phyloP scores from a whole-genome alignment of 2,888 invertebrate species.

The Philonicus albiceps region DNA sequence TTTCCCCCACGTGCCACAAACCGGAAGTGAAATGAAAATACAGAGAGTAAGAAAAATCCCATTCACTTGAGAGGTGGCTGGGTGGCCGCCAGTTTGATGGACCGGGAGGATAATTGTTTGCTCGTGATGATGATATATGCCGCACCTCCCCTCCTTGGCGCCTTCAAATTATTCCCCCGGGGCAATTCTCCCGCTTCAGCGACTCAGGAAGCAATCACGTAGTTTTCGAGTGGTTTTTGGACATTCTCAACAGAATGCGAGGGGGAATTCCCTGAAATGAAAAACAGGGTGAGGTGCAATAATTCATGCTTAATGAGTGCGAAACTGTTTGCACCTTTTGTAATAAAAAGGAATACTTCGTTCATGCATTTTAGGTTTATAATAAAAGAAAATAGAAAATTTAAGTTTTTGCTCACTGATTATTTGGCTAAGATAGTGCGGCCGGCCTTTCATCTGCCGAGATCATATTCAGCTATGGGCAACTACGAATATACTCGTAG shows the following conservation, averaged over 20 bases:
- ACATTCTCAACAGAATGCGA: background rate
- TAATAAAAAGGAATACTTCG: background rate
- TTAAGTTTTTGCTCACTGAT: no score
- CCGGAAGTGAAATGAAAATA: constrained; percentile 18
- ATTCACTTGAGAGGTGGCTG: background rate
- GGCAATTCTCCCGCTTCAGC: background rate
- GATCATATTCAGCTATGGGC: no score
- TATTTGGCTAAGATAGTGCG: no score
- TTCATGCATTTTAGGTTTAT: no score
- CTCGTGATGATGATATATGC: background rate
- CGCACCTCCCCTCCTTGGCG: background rate
- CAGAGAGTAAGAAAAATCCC: constrained; percentile 6
- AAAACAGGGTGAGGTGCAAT: background rate
- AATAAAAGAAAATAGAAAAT: no score
- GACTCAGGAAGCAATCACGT: background rate
- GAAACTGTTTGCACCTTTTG: background rate
- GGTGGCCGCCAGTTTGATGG: background rate
- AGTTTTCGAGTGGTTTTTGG: constrained; percentile 22
- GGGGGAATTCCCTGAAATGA: background rate
- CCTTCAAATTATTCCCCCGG: background rate
- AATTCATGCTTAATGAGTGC: background rate
- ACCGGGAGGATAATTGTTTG: constrained; percentile 19
- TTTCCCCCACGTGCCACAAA: background rate
- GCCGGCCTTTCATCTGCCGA: no score
- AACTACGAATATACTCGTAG: no score